Evolutionary conservation across 2,888 invertebrate genomes (phyloP), one percentile per base, ranked within the genome.

Genomic region (Rhagophthalmus giganteus): DNA sequence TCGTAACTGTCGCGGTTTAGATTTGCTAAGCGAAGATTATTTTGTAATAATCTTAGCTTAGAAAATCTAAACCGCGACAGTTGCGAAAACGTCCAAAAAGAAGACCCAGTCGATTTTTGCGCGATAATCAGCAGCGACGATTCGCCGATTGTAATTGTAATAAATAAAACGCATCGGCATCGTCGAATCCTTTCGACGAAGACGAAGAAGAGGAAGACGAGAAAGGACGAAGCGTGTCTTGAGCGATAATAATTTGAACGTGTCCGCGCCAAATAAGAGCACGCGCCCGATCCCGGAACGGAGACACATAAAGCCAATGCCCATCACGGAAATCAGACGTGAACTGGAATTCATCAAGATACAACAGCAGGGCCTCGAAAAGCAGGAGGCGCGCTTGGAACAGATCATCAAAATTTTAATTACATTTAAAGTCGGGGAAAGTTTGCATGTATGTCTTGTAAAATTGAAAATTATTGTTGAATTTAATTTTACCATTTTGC

Each of bases 341-440:
- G 88, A 94, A 68, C 77, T 95, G 57, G 86, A 87, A 58, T 82
- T 85, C 47, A 87, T 96, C 58, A 94, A 94, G 73, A 82, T 88
- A 35, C 90, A 94, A 69, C 90, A 93, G 68, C 87, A 89, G 59
- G 91, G 92, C 10, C 78, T 95, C 38, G 95, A 95, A 73, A 84
- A 87, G 50, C 91, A 94, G 72, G 94, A 94, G 30, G 90, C 94
- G n/a, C 82, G 86, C 59, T 79, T 96, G 61, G 95, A 96, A 72
- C 86, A 89, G 68, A 85, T 89, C 73, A 95, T 96, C 60, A 82
- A 94, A 63, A n/a, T n/a, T n/a, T n/a, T n/a, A n/a, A n/a, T n/a
- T n/a, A n/a, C n/a, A n/a, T n/a, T n/a, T n/a, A n/a, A n/a, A n/a
- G n/a, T n/a, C n/a, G n/a, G n/a, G n/a, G n/a, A n/a, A n/a, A n/a